Conservation (phyloP, 2,797 vertebrate species). For the Eulemur mongoz region DNA sequence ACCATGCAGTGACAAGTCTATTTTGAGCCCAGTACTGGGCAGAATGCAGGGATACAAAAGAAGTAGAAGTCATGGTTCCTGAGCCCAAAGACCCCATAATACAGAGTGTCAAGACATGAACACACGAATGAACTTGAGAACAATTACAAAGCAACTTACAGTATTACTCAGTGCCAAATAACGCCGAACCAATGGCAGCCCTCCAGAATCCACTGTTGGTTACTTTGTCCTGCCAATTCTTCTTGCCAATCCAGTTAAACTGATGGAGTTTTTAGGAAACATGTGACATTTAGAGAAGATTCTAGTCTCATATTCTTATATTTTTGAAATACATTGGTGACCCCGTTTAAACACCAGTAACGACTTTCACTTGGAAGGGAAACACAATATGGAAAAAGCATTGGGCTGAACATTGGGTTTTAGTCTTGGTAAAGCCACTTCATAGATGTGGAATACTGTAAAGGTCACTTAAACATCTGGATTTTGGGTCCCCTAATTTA, state of each 20-base stretch:
- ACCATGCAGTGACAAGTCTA: not conserved
- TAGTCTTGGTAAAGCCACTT: not conserved
- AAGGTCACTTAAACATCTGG: not conserved
- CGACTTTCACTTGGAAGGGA: not conserved
- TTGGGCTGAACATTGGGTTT: not conserved
- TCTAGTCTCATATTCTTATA: not conserved
- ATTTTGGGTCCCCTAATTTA: not conserved
- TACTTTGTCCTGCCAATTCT: not conserved
- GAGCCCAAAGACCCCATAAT: not conserved
- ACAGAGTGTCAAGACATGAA: not conserved
- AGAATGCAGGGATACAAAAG: conserved; percentile 11
- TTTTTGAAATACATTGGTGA: not conserved
- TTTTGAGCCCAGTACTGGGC: not conserved
- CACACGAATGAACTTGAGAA: conserved; percentile 12
- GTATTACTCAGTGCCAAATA: not conserved
- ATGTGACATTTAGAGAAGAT: not conserved
- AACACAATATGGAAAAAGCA: not conserved
- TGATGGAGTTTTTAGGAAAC: conserved; percentile 11
- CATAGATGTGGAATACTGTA: not conserved
- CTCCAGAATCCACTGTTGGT: not conserved
- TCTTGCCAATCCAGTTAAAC: conserved; percentile 20
- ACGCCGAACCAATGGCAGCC: not conserved
- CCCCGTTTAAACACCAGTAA: not conserved
- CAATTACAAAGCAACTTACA: conserved; percentile 15
- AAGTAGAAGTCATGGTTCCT: not conserved